phyloP scores from a whole-genome alignment of 1,140 invertebrate genomes.

The Solenopsis fugax region DNA sequence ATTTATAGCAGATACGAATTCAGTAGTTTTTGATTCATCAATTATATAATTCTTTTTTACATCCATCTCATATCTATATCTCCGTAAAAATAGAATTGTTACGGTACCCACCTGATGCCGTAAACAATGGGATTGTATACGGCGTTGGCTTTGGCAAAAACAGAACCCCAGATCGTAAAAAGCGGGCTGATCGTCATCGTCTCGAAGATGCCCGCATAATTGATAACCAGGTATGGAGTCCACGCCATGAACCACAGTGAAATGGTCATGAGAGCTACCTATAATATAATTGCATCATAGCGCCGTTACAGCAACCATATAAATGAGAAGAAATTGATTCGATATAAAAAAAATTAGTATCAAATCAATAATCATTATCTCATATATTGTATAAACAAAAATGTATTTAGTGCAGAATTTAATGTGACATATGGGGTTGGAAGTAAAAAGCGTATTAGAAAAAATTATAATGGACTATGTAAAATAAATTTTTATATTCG shows the following conservation, averaged over 20 bases:
- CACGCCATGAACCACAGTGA: conserved; percentile 94
- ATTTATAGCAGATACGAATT: too few relatives aligned
- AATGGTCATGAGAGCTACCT: conserved; percentile 94
- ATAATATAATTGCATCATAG: conserved; percentile 40
- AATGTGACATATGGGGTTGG: too few relatives aligned
- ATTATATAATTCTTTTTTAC: too few relatives aligned
- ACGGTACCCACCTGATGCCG: conserved; percentile 89
- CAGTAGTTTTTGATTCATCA: too few relatives aligned
- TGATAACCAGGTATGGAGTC: conserved; percentile 94
- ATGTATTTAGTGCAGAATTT: too few relatives aligned
- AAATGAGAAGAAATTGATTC: neutral
- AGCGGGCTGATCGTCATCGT: conserved; percentile 90
- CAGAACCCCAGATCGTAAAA: conserved; percentile 92
- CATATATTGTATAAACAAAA: too few relatives aligned
- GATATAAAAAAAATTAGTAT: too few relatives aligned
- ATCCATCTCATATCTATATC: too few relatives aligned
- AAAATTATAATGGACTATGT: too few relatives aligned
- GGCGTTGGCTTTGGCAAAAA: conserved; percentile 93
- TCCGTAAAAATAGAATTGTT: neutral
- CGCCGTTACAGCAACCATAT: neutral
- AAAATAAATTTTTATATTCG: too few relatives aligned
- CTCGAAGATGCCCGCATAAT: conserved; percentile 92
- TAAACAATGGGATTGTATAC: conserved; percentile 95
- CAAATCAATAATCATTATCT: too few relatives aligned
- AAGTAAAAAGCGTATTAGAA: too few relatives aligned